These are phyloP conservation scores for Bicyclus anynana DNA, from an alignment of 1,140 invertebrate genomes.

Conservation along the genomic window DNA sequence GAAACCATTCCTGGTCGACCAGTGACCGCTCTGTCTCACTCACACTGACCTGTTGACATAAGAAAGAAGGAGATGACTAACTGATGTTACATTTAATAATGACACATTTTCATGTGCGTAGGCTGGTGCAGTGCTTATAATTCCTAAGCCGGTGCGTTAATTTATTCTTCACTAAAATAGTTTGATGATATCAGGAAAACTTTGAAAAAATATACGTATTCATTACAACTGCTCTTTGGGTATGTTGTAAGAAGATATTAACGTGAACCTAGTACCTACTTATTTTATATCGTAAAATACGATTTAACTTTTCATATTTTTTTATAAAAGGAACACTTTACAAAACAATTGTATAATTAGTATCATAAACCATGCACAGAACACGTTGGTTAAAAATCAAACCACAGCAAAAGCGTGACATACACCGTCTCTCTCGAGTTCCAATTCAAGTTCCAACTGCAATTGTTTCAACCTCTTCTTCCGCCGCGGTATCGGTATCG, in stretches of 20 bases:
- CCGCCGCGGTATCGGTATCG: slow-evolving; percentile 63
- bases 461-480: slow-evolving; percentile 72
- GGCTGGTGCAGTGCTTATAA: slow-evolving; percentile 13
- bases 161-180: slow-evolving; percentile 5
- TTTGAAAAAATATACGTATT: too few relatives aligned
- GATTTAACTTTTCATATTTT: too few relatives aligned
- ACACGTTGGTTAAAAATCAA: neutral
- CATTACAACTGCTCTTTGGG: too few relatives aligned
- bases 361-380: slow-evolving; percentile 20
- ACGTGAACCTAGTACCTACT: too few relatives aligned
- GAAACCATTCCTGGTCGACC: slow-evolving; percentile 97
- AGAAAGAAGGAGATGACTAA: slow-evolving; percentile 10
- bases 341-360: slow-evolving; percentile 12
- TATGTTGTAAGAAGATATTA: too few relatives aligned
- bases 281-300: too few relatives aligned
- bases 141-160: slow-evolving; percentile 8
- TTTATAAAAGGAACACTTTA: too few relatives aligned
- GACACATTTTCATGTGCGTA: slow-evolving; percentile 20
- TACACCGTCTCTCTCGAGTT: slow-evolving; percentile 43
- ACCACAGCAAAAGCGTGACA: slow-evolving; percentile 26
- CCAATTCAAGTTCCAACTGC: slow-evolving; percentile 43
- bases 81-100: slow-evolving; percentile 13
- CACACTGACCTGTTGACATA: slow-evolving; percentile 51
- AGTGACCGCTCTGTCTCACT: slow-evolving; percentile 77
- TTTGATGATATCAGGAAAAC: too few relatives aligned